Base-by-base conservation (phyloP, 2,113 vertebrate genomes). In the Mobula birostris region DNA sequence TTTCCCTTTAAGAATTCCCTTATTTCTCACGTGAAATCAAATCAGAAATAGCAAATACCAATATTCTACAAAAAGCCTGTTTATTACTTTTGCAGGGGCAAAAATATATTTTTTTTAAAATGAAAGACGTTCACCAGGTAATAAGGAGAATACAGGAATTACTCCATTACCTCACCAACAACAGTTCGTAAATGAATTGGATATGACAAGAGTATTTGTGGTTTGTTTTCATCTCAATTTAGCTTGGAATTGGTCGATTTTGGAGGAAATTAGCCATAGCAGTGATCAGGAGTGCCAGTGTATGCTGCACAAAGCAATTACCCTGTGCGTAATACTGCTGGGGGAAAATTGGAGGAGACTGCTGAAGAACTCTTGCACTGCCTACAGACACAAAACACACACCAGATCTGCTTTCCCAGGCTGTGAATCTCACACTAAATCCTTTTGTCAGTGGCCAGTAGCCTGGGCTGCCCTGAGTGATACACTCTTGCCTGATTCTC, bases 201-300 rank as follows among this genome's bases (percentile, higher is more conserved):
- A 95, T 95, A 94, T 95, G 95, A 88, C 95, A 95, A 95, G 95
- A 96, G 96, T 95, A 95, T 96, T 95, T 97, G 90, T 36, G n/a
- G 96, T 97, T 97, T 97, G 96, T 97, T 97, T 96, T 97, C 96
- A 96, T 97, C 97, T 97, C 97, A 96, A 95, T 95, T 96, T 94
- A 77, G 96, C 96, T 97, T 97, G 96, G 93, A 96, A 96, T 97
- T 96, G 97, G 96, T 94, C 95, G 96, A 96, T 96, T 96, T 96
- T 94, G 94, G 96, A 94, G 90, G 96, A 96, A 95, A 95, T 96
- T 95, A 95, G 95, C 95, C 94, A 95, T 96, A 94, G 82, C 27
- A 95, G 96, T 95, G 95, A 96, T 96, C 95, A 95, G 95, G 95
- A 96, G 94, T 94, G 87, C 94, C 95, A 95, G 95, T 94, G 95